These are phyloP conservation scores for Blera fallax DNA, from an alignment of 2,888 invertebrate species.

Conservation along the genomic window DNA sequence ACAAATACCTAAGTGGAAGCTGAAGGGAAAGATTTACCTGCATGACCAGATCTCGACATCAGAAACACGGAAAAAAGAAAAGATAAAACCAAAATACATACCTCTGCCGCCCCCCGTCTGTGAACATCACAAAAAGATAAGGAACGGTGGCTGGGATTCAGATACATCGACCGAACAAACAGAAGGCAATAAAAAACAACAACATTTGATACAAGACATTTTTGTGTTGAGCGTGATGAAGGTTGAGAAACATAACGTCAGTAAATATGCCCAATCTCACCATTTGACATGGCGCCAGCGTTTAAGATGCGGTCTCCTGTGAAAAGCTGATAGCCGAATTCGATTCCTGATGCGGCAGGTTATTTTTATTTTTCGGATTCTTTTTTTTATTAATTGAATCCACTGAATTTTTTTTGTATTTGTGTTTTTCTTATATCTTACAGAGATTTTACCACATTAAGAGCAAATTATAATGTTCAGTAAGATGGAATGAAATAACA, in stretches of 20 bases:
- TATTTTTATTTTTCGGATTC: constrained; percentile 51
- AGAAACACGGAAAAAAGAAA: constrained; percentile 54
- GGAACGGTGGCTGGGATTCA: constrained; percentile 69
- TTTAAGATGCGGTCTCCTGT: constrained; percentile 82
- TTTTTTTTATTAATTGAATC: constrained; percentile 62
- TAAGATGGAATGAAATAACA: constrained; percentile 8
- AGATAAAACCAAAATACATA: constrained; percentile 58
- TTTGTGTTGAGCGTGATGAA: constrained; percentile 72
- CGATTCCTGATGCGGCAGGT: constrained; percentile 66
- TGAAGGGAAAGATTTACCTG: constrained; percentile 63
- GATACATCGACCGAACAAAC: constrained; percentile 68
- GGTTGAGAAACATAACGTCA: constrained; percentile 70
- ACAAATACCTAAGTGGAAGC: constrained; percentile 51
- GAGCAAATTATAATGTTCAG: constrained; percentile 55
- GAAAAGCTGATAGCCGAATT: constrained; percentile 79
- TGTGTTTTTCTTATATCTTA: constrained; percentile 45
- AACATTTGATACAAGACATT: constrained; percentile 70
- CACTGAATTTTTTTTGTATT: constrained; percentile 21
- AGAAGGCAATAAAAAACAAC: constrained; percentile 71
- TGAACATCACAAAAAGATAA: constrained; percentile 66
- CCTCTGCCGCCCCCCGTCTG: constrained; percentile 51
- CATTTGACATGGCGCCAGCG: constrained; percentile 81
- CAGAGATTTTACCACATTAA: constrained; percentile 56
- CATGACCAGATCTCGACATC: constrained; percentile 50
- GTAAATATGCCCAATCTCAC: constrained; percentile 79